Percentiles rank a stretch among this genome's conserved stretches.
These are phyloP conservation scores for Rana temporaria DNA, from an alignment of 2,113 vertebrate species.

Conservation along the genomic window DNA sequence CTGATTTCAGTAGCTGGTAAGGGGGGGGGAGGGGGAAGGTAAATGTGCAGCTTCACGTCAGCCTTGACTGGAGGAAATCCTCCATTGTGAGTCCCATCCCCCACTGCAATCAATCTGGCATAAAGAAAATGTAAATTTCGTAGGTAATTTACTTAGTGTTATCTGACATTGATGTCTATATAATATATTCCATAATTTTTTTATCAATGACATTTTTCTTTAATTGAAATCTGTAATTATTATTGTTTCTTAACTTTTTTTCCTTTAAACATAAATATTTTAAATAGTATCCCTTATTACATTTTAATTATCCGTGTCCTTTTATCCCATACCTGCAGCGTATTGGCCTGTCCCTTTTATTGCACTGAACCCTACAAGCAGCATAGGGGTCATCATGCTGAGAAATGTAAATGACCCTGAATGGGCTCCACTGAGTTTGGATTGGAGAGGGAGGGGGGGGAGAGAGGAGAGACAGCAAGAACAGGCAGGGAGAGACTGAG, in stretches of 20 bases:
- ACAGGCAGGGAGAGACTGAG: conserved; percentile 56
- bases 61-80: conserved; percentile 6
- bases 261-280: conserved; percentile 64
- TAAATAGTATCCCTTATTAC: conserved; percentile 60
- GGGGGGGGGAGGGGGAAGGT: neutral
- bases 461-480: conserved; percentile 56
- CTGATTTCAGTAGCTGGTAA: conserved; percentile 10
- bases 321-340: conserved; percentile 67
- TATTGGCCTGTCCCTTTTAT: conserved; percentile 59
- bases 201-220: no score
- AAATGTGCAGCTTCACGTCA: conserved; percentile 1
- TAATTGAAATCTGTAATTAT: no score
- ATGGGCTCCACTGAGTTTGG: conserved; percentile 57
- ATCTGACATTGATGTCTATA: neutral
- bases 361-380: conserved; percentile 58
- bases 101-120: neutral
- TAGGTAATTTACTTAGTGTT: neutral
- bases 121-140: neutral
- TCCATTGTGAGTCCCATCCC: neutral
- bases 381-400: conserved; percentile 64
- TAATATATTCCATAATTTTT: neutral
- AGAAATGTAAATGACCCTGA: conserved; percentile 67
- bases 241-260: conserved; percentile 36
- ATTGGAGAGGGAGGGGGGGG: conserved; percentile 66
- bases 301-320: conserved; percentile 58